Conservation (phyloP, 2,797 vertebrate species). For the Acipenser transmontanus region DNA sequence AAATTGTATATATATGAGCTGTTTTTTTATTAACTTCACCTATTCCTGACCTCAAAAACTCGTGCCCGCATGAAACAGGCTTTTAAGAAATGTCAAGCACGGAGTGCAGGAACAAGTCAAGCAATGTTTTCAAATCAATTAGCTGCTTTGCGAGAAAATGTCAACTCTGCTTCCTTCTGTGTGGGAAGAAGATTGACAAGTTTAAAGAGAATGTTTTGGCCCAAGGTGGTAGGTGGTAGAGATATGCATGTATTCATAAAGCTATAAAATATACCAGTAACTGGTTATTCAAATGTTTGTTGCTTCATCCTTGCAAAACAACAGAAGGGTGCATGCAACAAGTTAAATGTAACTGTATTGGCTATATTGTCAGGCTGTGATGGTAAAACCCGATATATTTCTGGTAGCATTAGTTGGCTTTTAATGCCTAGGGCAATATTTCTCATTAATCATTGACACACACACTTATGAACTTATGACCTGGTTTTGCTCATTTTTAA, state of each 20-base stretch:
- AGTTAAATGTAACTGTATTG: no score
- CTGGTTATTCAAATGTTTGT: not conserved
- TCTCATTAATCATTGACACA: not conserved
- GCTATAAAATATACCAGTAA: not conserved
- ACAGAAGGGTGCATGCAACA: no score
- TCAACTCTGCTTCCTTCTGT: slow-evolving; percentile 10
- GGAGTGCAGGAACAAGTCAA: slow-evolving; percentile 10
- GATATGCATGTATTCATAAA: not conserved
- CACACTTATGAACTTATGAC: slow-evolving; percentile 16
- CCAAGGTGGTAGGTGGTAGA: not conserved
- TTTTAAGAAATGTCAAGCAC: slow-evolving; percentile 12
- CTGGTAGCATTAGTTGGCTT: no score
- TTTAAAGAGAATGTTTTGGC: slow-evolving; percentile 10
- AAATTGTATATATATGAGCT: not conserved
- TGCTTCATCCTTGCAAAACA: no score
- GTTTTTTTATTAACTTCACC: slow-evolving; percentile 8
- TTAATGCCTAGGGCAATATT: no score
- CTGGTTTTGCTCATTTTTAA: no score
- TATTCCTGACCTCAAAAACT: slow-evolving; percentile 3
- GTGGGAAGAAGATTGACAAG: slow-evolving; percentile 7
- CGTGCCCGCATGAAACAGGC: slow-evolving; percentile 5
- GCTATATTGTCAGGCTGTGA: no score
- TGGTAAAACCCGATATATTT: no score
- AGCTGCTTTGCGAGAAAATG: slow-evolving; percentile 16
- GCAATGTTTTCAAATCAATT: slow-evolving; percentile 18